phyloP scores from a whole-genome alignment of 1,140 invertebrate species.

The Drosophila nikananu region DNA sequence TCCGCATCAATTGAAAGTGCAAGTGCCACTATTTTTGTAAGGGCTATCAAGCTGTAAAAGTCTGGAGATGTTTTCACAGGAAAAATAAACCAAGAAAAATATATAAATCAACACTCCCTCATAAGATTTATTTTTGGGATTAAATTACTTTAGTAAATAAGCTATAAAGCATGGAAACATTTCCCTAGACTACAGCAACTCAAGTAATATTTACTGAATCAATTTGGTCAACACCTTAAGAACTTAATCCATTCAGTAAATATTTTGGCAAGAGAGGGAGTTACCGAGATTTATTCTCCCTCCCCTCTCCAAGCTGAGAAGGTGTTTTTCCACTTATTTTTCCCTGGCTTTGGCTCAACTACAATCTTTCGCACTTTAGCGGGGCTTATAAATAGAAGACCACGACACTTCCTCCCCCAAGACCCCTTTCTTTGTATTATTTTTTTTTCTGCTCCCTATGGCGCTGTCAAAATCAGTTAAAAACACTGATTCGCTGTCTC shows the following conservation, averaged over 20 bases:
- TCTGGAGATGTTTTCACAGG: not conserved
- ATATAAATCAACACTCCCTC: not conserved
- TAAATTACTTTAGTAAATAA: not conserved
- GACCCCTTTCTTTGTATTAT: slow-evolving; percentile 11
- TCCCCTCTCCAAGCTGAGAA: not conserved
- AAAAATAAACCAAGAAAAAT: not conserved
- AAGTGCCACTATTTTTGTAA: slow-evolving; percentile 36
- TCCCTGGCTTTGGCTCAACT: not conserved
- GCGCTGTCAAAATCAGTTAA: slow-evolving; percentile 71
- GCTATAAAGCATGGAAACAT: not conserved
- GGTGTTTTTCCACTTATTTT: slow-evolving; percentile 20
- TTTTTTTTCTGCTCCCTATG: slow-evolving; percentile 19
- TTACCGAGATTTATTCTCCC: slow-evolving; percentile 12
- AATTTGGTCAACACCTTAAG: slow-evolving; percentile 15
- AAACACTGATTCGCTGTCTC: slow-evolving; percentile 60
- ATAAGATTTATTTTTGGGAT: not conserved
- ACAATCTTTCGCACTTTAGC: slow-evolving; percentile 36
- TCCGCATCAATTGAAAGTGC: slow-evolving; percentile 72
- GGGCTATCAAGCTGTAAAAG: slow-evolving; percentile 1
- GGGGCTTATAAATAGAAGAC: slow-evolving; percentile 62
- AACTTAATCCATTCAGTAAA: slow-evolving; percentile 40
- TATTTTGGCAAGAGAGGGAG: slow-evolving; percentile 13
- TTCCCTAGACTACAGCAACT: not conserved
- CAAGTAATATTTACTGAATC: not conserved
- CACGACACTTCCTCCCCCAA: slow-evolving; percentile 36